Base-by-base conservation (phyloP, 2,113 vertebrate genomes). In the Coryphaenoides rupestris region DNA sequence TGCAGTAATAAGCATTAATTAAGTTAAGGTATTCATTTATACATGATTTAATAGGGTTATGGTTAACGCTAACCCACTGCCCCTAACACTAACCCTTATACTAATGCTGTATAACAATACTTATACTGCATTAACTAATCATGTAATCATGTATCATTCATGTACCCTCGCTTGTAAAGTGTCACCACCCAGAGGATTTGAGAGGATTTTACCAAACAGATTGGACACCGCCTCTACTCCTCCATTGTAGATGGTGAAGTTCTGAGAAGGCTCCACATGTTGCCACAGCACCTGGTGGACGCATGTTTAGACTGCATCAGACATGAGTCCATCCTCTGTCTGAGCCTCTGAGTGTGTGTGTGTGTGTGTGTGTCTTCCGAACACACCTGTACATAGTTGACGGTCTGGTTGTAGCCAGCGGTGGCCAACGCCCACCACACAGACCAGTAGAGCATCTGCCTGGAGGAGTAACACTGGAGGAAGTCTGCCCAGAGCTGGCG, bases 401-500 rank as follows among this genome's bases (percentile, higher is more conserved):
- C 15, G 0, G 94, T 73, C 83, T 96, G 95, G 81, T 95, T 93
- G 28, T 91, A 98, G 59, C 96, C 95, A 0, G 95, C 95, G 0
- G 94, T 96, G 63, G 96, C 91, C 79, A 95, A 78, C 2, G 93
- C 92, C 95, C 96, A 98, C 96, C 96, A 98, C 12, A 93, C 57
- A 2, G 95, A 98, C 96, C 96, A 98, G 81, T 79, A 93, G 1
- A 95, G 79, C 22, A 97, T 89, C 14, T 72, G 77, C 53, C 76
- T 86, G 0, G 92, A 91, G 58, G 90, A 77, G 63, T 95, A 98
- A 72, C 96, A 96, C 1, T 87, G 73, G 19, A 79, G 78, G 72
- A 96, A 65, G 68, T 98, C 96, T 33, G 61, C 87, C 81, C 88
- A 89, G 68, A 96, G 83, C 70, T 84, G 88, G 19, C 75, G 57